Evolutionary conservation across 2,888 invertebrate species (phyloP), one percentile per base, ranked within the genome.

Genomic region (Eulithis prunata): DNA sequence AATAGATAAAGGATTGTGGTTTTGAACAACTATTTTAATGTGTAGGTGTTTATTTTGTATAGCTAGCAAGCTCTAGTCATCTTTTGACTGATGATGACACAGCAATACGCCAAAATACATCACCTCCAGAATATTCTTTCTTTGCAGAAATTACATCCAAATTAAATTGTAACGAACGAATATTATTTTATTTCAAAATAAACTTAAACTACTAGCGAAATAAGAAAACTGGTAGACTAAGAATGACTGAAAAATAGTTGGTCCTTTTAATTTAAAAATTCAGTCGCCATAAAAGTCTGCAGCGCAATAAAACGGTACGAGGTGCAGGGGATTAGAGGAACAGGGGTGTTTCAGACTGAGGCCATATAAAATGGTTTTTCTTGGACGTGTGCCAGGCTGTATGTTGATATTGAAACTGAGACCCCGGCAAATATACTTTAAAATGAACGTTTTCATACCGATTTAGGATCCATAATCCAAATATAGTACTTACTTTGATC

Each of bases 351-450:
- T 67, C 71, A 69, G 71, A 67, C 71, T 59, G 71, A 72, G 73
- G 72, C 71, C 69, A 69, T 69, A 68, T 68, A 71, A 72, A 75
- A 76, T 74, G 72, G 72, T 63, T 74, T 72, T 65, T 64, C 70
- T 77, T 83, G 82, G 81, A 75, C 66, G 49, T 28, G 49, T 64
- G 79, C 82, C 81, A 83, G 64, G 65, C 59, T 52, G 49, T 57
- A 60, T 43, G 54, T 68, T 62, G 57, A 64, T 65, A 66, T 64
- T 66, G 55, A 68, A 62, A 64, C 52, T 36, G 49, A 61, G 14
- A 54, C 12, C 7, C 13, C 3, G 11, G 4, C 7, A 62, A 51
- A 51, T 43, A 41, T 62, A 43, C 52, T 32, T 57, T 2, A 36
- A 47, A 47, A 47, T 8, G 14, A 14, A 47, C 8, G 47, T 47